These are phyloP conservation scores for Tricholaema leucomelas DNA, from an alignment of 2,113 vertebrate genomes.

Conservation along the genomic window DNA sequence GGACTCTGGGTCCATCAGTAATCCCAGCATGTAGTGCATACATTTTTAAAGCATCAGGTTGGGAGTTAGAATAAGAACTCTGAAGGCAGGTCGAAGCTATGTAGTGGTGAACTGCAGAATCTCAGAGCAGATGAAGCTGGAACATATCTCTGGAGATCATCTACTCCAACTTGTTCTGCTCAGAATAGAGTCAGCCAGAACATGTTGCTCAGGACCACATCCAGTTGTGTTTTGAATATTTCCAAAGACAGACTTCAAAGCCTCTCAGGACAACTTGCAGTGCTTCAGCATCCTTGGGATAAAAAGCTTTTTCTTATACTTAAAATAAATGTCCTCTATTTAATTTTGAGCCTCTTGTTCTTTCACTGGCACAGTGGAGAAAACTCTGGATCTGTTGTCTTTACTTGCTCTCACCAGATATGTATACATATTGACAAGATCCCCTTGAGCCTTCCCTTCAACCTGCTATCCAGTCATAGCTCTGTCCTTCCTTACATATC, in stretches of 20 bases:
- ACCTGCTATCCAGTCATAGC: fast-evolving
- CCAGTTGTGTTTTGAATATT: not conserved
- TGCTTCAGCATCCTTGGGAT: not conserved
- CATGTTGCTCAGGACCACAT: not conserved
- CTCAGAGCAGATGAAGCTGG: not conserved
- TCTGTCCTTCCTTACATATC: not conserved
- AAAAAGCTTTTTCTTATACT: not conserved
- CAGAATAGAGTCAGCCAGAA: not conserved
- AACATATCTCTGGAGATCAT: not conserved
- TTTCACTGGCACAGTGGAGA: not conserved
- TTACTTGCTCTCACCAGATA: not conserved
- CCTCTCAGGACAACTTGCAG: not conserved
- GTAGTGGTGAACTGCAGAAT: not conserved
- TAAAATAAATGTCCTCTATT: not conserved
- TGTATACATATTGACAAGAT: not conserved
- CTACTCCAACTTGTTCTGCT: not conserved
- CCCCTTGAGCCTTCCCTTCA: not conserved
- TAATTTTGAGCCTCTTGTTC: not conserved
- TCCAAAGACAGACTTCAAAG: not conserved
- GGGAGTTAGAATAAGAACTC: not conserved
- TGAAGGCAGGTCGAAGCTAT: not conserved
- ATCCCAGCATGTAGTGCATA: not conserved
- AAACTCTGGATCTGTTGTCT: not conserved
- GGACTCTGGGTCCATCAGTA: not conserved
- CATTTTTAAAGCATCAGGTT: not conserved